Base-by-base conservation (phyloP, 2,888 invertebrate genomes). In the Pegoplata infirma region DNA sequence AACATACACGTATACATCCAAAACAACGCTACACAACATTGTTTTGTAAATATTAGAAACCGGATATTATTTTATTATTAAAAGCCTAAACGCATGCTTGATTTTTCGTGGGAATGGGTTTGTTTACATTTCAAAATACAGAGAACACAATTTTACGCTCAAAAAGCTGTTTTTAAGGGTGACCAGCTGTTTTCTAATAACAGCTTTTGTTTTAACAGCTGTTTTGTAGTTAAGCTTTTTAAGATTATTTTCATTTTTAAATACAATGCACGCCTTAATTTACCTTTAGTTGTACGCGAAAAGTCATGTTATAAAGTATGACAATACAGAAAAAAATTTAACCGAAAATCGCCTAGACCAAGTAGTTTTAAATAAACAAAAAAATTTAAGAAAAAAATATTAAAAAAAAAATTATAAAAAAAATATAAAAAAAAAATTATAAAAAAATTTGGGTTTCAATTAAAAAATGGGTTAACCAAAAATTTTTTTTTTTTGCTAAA, bases 281-380 rank as follows among this genome's bases (percentile, higher is more conserved):
- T 79, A 71, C 51, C 66, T 75, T 79, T 63, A 79, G 79, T 79
- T 79, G 63, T 53, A 58, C 75, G 71, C 61, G 71, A 58, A 72
- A 63, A 67, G 72, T 79, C 79, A 79, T 71, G 16, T 32, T 53
- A 72, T 63, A 63, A 72, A 56, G 56, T 44, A 56, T 21, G 47
- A 12, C 17, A 49, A 5, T 14, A 0, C n/a, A n/a, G n/a, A n/a
- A n/a, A n/a, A 46, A 28, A 19, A 40, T 19, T 36, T 21, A 10
- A 32, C 28, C 23, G 47, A 44, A 32, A 6, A 49, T 36, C 47
- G 21, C 7, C 19, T n/a, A 61, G 64, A 59, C 12, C 5, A n/a
- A n/a, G 21, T 56, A 47, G 28, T 46, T 47, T 28, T 4, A 44
- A 28, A 36, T 36, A 36, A 40, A 25, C 14, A 44, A 12, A 16